Evolutionary conservation across 2,888 invertebrate genomes (phyloP), one percentile per base, ranked within the genome.

Genomic region (Harpalus rubripes): DNA sequence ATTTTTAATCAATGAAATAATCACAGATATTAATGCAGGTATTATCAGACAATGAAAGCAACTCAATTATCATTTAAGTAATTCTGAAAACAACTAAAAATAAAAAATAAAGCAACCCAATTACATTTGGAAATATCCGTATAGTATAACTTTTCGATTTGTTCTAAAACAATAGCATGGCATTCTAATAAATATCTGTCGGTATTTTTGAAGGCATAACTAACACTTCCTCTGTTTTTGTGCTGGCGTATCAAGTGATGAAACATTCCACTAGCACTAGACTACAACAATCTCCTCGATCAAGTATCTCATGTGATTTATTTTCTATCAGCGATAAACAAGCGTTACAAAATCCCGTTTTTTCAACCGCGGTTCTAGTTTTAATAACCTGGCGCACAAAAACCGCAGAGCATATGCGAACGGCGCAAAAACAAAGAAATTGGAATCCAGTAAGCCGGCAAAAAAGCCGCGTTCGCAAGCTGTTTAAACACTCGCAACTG

Each of bases 391-490:
- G 44, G 7, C 10, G 72, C 72, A n/a, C 72, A 78, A 78, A 78
- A 78, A 78, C 56, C 56, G 78, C 78, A 58, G 15, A 78, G n/a
- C 58, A 59, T 78, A 78, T 78, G 78, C 44, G 78, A 16, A 78
- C 56, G 56, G 78, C 56, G 44, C 56, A 78, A 78, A 78, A 56
- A 78, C 78, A 78, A 78, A 78, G 32, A 78, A 78, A 78, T 78
- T 59, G 44, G 32, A 78, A 58, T 56, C 41, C 56, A 44, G 44
- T 41, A 68, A 44, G 22, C 72, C 44, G 6, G 72, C 72, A 83
- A 83, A 83, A 83, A 74, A 83, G 32, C 59, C 39, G 41, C 83
- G 83, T 76, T 83, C 76, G 61, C 83, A 83, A 83, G 83, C 83
- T 83, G 83, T 83, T 83, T 74, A 83, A 83, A 83, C 83, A 76